Conservation (phyloP, 2,113 vertebrate species). For the Oncorhynchus mykiss region DNA sequence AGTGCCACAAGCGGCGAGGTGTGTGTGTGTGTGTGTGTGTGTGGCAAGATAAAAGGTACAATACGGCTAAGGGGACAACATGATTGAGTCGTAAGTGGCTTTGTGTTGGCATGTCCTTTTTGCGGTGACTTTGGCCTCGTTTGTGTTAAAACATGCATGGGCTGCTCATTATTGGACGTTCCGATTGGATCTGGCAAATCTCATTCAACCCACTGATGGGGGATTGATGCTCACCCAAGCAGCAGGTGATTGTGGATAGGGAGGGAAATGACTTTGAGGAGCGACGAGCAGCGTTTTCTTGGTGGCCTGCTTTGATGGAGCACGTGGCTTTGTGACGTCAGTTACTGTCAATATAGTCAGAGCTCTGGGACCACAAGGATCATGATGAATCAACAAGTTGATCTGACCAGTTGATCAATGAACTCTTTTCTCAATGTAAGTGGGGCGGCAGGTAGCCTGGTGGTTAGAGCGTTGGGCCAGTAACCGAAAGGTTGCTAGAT, state of each 20-base stretch:
- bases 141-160: slow-evolving; percentile 34
- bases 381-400: background rate
- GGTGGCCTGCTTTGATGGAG: slow-evolving; percentile 6
- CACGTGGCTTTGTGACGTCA: background rate
- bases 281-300: background rate
- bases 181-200: slow-evolving; percentile 11
- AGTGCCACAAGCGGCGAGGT: background rate
- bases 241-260: slow-evolving; percentile 27
- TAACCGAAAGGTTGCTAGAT: too few species aligned
- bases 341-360: background rate
- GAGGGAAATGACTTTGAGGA: background rate
- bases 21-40: slow-evolving; percentile 33
- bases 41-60: too few species aligned
- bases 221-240: slow-evolving; percentile 15
- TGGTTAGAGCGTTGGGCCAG: too few species aligned
- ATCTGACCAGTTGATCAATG: too few species aligned
- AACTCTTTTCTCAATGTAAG: background rate
- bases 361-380: background rate
- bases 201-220: slow-evolving; percentile 5
- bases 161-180: slow-evolving; percentile 40
- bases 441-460: too few species aligned
- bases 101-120: background rate
- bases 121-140: slow-evolving; percentile 23
- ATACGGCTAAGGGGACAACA: too few species aligned
- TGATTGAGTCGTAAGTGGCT: too few species aligned